Percentiles rank a stretch among this genome's conserved stretches.
These are phyloP conservation scores for Tetraodon nigroviridis DNA, from an alignment of 2,113 vertebrate genomes.

Conservation along the genomic window DNA sequence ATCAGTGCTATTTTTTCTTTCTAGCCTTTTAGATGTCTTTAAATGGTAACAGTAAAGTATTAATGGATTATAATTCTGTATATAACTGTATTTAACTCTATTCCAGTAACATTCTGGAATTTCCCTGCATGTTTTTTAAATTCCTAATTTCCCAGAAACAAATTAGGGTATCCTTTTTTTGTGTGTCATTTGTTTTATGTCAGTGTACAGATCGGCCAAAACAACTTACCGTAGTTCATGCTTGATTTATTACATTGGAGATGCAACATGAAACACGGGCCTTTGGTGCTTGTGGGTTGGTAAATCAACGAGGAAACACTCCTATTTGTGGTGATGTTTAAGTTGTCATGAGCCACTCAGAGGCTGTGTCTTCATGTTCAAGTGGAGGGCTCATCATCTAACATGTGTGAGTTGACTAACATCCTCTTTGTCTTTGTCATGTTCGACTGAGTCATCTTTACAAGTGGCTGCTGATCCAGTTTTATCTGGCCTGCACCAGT, in stretches of 20 bases:
- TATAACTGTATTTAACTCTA: no score
- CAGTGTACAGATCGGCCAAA: conserved; percentile 5
- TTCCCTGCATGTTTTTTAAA: neutral
- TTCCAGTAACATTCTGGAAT: no score
- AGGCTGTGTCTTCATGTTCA: conserved; percentile 16
- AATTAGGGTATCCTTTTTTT: conserved; percentile 1
- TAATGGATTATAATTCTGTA: no score
- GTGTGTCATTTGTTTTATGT: conserved; percentile 9
- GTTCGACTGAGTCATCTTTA: conserved; percentile 40
- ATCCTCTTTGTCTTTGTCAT: neutral
- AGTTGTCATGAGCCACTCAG: conserved; percentile 32
- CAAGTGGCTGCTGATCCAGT: conserved; percentile 15
- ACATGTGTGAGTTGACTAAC: conserved; percentile 7
- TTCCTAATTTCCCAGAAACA: neutral
- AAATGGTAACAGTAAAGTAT: no score
- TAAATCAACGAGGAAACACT: neutral
- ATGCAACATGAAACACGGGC: conserved; percentile 2
- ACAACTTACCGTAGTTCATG: neutral
- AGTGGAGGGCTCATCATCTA: neutral
- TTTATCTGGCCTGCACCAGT: conserved; percentile 20
- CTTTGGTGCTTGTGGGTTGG: no score
- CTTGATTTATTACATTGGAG: neutral
- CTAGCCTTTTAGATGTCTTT: no score
- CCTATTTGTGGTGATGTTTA: conserved; percentile 32
- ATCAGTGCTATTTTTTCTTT: no score